Conservation (phyloP, 1,140 invertebrate genomes). For the Geopemphigus sp. region DNA sequence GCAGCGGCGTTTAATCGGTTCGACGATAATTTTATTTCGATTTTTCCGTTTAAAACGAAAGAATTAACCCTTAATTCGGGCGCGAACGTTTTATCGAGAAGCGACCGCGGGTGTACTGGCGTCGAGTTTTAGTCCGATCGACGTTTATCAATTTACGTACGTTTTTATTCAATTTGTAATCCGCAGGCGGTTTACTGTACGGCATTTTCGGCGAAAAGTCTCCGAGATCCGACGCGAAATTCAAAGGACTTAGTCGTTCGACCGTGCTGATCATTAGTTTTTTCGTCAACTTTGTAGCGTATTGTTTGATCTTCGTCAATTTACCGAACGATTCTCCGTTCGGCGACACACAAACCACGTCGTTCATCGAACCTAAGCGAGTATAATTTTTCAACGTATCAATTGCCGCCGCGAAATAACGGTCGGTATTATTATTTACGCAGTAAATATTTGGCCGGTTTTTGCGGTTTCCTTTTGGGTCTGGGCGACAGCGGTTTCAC, state of each 20-base stretch:
- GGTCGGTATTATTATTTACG: constrained; percentile 54
- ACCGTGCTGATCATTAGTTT: constrained; percentile 60
- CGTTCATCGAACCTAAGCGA: neutral
- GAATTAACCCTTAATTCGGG: too few relatives aligned
- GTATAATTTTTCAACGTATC: too few relatives aligned
- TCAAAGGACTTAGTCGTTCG: constrained; percentile 72
- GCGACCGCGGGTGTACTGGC: too few relatives aligned
- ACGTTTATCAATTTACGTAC: too few relatives aligned
- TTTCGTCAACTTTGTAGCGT: constrained; percentile 51
- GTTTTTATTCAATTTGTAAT: too few relatives aligned
- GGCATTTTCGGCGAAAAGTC: constrained; percentile 85
- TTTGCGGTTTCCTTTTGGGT: constrained; percentile 87
- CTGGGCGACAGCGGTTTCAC: constrained; percentile 95
- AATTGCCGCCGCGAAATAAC: too few relatives aligned
- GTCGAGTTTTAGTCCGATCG: too few relatives aligned
- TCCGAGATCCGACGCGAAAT: constrained; percentile 55
- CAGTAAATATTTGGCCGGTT: constrained; percentile 71
- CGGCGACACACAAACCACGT: constrained; percentile 53
- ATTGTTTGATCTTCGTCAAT: constrained; percentile 53
- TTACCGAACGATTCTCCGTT: constrained; percentile 53
- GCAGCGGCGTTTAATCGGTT: too few relatives aligned
- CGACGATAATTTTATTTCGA: too few relatives aligned
- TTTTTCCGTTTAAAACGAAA: too few relatives aligned
- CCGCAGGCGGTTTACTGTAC: constrained; percentile 77
- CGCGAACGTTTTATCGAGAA: too few relatives aligned